Conservation (phyloP, 2,113 vertebrate genomes). For the Leucopsar rothschildi region DNA sequence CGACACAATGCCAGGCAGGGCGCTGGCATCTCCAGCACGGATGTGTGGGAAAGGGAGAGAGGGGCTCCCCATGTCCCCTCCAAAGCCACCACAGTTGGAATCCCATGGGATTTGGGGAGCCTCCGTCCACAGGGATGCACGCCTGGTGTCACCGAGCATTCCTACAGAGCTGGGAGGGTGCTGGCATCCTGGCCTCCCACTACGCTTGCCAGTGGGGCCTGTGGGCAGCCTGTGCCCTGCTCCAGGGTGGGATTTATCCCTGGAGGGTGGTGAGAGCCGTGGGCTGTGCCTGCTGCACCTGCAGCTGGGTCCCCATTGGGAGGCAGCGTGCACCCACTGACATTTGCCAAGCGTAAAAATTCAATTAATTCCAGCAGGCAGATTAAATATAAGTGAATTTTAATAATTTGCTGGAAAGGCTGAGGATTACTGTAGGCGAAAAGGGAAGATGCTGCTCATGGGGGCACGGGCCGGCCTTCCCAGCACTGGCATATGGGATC, state of each 20-base stretch:
- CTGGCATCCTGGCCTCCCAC: not conserved
- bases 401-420: conserved; percentile 85
- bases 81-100: fast-evolving
- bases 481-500: not conserved
- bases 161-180: not conserved
- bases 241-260: not conserved
- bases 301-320: conserved; percentile 17
- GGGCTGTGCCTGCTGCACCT: not conserved
- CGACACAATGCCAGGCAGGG: not conserved
- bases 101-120: not conserved
- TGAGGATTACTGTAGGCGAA: conserved; percentile 75
- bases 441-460: conserved; percentile 25
- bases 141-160: fast-evolving
- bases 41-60: not conserved
- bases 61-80: not conserved
- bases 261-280: fast-evolving
- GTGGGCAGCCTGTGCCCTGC: not conserved
- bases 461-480: not conserved
- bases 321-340: conserved; percentile 75
- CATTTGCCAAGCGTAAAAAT: conserved; percentile 86
- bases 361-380: conserved; percentile 90
- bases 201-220: fast-evolving
- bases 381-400: conserved; percentile 89
- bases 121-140: fast-evolving
- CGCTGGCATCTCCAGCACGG: not conserved